Conservation (phyloP, 2,888 invertebrate genomes). For the Conops quadrifasciatus region DNA sequence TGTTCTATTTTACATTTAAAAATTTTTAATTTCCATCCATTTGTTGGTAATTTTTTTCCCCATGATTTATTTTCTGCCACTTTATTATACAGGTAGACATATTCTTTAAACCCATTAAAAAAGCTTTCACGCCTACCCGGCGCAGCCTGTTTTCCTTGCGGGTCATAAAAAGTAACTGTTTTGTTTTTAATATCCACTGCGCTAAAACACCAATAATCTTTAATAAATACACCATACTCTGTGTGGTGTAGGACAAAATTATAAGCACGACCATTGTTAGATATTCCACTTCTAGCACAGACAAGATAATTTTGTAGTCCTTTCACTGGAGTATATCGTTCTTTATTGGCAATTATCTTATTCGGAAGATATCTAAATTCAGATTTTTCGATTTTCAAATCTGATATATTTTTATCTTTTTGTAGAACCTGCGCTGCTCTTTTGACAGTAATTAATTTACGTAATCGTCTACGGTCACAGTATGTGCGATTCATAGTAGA, state of each 20-base stretch:
- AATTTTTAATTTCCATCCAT: conserved; percentile 1
- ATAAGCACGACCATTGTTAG: background rate
- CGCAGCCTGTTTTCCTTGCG: background rate
- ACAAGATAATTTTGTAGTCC: background rate
- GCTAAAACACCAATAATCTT: conserved; percentile 2
- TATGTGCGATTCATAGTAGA: too few species aligned
- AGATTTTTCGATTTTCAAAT: background rate
- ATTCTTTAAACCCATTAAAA: background rate
- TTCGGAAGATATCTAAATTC: background rate
- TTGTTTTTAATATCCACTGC: background rate
- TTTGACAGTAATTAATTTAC: too few species aligned
- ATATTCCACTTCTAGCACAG: background rate
- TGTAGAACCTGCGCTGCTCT: too few species aligned
- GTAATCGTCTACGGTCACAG: too few species aligned
- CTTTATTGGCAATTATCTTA: conserved; percentile 8
- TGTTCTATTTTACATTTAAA: background rate
- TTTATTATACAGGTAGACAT: background rate
- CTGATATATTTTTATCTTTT: background rate
- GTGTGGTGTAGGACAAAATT: background rate
- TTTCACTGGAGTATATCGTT: background rate
- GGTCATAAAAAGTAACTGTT: conserved; percentile 1
- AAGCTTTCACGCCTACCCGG: background rate
- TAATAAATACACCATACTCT: background rate
- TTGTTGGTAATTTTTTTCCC: background rate
- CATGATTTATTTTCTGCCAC: background rate